Percentiles rank a stretch among this genome's conserved stretches.
These are phyloP conservation scores for Sesamia inferens DNA, from an alignment of 2,888 invertebrate species.

Conservation along the genomic window DNA sequence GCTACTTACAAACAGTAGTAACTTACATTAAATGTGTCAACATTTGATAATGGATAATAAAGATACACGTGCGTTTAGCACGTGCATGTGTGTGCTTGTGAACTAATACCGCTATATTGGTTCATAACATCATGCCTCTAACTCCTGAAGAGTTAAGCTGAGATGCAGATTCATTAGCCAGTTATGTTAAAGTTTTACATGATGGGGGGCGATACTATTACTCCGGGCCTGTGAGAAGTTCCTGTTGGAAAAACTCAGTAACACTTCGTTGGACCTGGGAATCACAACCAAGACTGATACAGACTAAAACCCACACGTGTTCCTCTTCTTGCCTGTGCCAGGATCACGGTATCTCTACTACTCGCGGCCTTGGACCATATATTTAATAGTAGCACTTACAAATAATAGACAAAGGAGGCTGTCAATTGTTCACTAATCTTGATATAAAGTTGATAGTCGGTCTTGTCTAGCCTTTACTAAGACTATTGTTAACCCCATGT, in stretches of 20 bases:
- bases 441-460: background rate
- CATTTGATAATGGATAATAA: constrained; percentile 49
- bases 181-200: background rate
- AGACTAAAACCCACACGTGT: no score
- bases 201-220: background rate
- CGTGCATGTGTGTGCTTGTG: constrained; percentile 15
- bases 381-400: background rate
- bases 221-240: background rate
- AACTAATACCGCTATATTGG: background rate
- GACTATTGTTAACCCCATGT: background rate
- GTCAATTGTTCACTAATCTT: constrained; percentile 3
- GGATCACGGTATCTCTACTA: no score
- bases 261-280: background rate
- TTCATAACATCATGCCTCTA: background rate
- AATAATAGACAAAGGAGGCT: background rate
- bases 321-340: no score
- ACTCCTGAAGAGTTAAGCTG: background rate
- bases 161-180: background rate
- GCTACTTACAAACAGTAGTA: constrained; percentile 55
- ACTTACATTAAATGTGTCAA: constrained; percentile 47
- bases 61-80: constrained; percentile 28
- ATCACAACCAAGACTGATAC: background rate
- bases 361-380: background rate
- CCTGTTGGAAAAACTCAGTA: background rate
- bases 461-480: background rate